phyloP scores from a whole-genome alignment of 2,888 invertebrate species.

The Anorthoa munda region DNA sequence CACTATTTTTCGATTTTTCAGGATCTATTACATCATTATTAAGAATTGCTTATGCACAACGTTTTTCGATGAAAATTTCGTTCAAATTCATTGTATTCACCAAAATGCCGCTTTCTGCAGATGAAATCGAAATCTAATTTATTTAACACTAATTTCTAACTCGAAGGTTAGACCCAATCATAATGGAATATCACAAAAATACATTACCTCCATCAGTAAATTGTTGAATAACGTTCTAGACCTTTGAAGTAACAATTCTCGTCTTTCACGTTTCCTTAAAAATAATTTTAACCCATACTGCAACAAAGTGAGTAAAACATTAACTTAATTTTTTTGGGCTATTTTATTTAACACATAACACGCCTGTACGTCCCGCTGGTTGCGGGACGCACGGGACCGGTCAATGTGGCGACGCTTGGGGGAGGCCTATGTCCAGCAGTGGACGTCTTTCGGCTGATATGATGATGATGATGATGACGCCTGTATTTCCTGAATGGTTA shows the following conservation, averaged over 20 bases:
- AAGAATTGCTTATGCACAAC: not conserved
- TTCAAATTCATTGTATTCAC: not conserved
- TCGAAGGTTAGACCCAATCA: not conserved
- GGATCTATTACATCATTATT: not conserved
- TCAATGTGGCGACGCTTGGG: too few relatives aligned
- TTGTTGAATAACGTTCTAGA: constrained; percentile 87
- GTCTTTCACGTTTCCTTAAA: constrained; percentile 85
- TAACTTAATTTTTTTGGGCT: not conserved
- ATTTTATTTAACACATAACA: too few relatives aligned
- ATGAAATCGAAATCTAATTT: not conserved
- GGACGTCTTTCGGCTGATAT: too few relatives aligned
- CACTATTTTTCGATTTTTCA: not conserved
- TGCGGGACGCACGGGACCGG: too few relatives aligned
- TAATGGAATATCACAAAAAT: not conserved
- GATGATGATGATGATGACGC: too few relatives aligned
- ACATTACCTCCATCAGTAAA: constrained; percentile 83
- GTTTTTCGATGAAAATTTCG: not conserved
- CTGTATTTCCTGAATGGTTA: too few relatives aligned
- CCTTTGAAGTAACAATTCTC: constrained; percentile 84
- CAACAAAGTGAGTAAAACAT: constrained; percentile 7
- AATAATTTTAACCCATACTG: constrained; percentile 88
- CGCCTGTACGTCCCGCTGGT: too few relatives aligned
- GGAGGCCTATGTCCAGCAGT: too few relatives aligned
- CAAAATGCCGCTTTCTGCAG: not conserved
- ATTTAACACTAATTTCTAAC: not conserved